Conservation (phyloP, 1,140 invertebrate species). For the Anastatus disparis region DNA sequence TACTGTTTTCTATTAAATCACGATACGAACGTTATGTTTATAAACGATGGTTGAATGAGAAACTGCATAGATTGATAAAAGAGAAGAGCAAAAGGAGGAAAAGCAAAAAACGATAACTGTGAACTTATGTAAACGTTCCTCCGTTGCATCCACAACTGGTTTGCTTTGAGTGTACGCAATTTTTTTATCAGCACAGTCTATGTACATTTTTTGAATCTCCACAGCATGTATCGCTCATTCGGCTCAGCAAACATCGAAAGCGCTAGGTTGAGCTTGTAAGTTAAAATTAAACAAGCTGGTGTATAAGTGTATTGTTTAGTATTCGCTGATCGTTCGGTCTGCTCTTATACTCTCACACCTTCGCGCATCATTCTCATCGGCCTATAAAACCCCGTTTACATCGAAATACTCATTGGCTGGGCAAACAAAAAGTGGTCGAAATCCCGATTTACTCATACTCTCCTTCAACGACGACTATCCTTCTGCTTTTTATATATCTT, state of each 20-base stretch:
- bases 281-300: constrained; percentile 51
- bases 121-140: background rate
- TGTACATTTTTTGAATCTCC: background rate
- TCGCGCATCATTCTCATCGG: constrained; percentile 19
- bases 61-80: no score
- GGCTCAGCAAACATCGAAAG: constrained; percentile 40
- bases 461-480: background rate
- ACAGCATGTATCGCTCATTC: background rate
- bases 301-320: background rate
- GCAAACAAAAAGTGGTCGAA: constrained; percentile 45
- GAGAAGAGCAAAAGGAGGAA: background rate
- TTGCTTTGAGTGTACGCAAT: background rate
- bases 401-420: constrained; percentile 48
- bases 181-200: background rate
- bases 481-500: no score
- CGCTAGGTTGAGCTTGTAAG: constrained; percentile 45
- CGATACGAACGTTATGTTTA: no score
- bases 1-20: no score
- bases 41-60: constrained; percentile 1
- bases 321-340: background rate
- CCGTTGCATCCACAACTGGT: constrained; percentile 1
- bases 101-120: background rate
- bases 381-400: constrained; percentile 50
- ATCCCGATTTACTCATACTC: constrained; percentile 38
- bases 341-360: constrained; percentile 7